Evolutionary conservation across 2,113 vertebrate genomes (phyloP).

Genomic region (Spea bombifrons): DNA sequence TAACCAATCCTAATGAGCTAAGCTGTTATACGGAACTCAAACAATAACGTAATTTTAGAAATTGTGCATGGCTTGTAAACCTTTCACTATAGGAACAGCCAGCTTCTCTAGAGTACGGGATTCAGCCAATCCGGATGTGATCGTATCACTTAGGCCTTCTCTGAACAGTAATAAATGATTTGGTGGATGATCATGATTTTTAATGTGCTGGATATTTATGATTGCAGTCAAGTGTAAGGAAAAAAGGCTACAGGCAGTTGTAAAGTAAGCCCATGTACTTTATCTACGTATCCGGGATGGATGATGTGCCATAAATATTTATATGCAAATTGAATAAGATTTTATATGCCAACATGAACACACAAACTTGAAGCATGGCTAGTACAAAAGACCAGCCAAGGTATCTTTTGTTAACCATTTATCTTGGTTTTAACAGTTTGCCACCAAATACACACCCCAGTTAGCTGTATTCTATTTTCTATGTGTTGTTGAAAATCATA

Average conservation of each 20-base stretch:
- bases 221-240: conserved; percentile 57
- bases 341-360: conserved; percentile 60
- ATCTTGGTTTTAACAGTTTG: conserved; percentile 45
- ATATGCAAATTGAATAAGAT: conserved; percentile 57
- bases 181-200: conserved; percentile 58
- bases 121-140: conserved; percentile 33
- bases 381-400: conserved; percentile 58
- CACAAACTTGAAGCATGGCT: conserved; percentile 55
- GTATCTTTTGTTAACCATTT: conserved; percentile 51
- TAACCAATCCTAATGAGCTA: conserved; percentile 3
- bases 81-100: conserved; percentile 1
- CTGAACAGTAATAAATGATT: conserved; percentile 49
- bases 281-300: conserved; percentile 47
- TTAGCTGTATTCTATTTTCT: no score
- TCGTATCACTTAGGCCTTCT: conserved; percentile 45
- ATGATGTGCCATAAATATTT: conserved; percentile 52
- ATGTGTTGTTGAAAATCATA: no score
- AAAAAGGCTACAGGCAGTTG: conserved; percentile 51
- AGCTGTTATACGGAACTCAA: conserved; percentile 4
- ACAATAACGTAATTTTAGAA: conserved; percentile 30
- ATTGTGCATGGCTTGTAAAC: conserved; percentile 12
- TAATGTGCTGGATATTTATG: conserved; percentile 53
- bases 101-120: not conserved
- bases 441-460: not conserved
- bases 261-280: conserved; percentile 48